Conservation (phyloP, 2,113 vertebrate genomes). For the Tympanuchus pallidicinctus region DNA sequence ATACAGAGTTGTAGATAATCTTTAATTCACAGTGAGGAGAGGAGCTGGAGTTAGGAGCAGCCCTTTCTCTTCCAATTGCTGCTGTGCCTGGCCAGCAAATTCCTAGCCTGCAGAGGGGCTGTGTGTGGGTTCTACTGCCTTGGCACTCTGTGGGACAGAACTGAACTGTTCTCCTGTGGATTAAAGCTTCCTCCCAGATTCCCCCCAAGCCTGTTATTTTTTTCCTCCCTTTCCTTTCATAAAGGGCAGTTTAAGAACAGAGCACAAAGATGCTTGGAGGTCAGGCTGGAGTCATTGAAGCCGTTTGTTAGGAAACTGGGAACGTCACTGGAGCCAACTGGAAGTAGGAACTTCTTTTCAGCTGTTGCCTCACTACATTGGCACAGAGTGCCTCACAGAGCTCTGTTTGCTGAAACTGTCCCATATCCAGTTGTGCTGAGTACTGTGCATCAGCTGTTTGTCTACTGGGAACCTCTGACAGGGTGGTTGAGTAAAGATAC, state of each 20-base stretch:
- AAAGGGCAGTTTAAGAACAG: background rate
- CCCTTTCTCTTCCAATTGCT: background rate
- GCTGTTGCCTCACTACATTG: background rate
- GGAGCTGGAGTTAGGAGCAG: background rate
- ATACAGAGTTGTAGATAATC: background rate
- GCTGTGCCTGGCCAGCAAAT: background rate
- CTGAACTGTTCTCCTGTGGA: background rate
- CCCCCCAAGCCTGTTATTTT: background rate
- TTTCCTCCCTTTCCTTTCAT: background rate
- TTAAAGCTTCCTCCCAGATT: background rate
- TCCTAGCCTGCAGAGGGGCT: too few species aligned
- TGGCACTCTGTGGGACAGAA: background rate
- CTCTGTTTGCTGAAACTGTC: accelerated
- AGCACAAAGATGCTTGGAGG: background rate
- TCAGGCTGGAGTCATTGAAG: background rate
- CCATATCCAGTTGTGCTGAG: accelerated
- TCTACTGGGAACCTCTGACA: background rate
- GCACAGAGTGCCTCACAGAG: accelerated
- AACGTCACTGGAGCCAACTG: background rate
- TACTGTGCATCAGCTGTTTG: background rate
- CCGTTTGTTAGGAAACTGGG: background rate
- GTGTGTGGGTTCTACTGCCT: background rate
- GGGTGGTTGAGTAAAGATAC: background rate
- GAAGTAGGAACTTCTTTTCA: background rate
- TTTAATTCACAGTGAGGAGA: background rate